Percentiles rank a stretch among this genome's conserved stretches.
Conservation (phyloP, 2,797 vertebrate species). For the Buceros bicornis region DNA sequence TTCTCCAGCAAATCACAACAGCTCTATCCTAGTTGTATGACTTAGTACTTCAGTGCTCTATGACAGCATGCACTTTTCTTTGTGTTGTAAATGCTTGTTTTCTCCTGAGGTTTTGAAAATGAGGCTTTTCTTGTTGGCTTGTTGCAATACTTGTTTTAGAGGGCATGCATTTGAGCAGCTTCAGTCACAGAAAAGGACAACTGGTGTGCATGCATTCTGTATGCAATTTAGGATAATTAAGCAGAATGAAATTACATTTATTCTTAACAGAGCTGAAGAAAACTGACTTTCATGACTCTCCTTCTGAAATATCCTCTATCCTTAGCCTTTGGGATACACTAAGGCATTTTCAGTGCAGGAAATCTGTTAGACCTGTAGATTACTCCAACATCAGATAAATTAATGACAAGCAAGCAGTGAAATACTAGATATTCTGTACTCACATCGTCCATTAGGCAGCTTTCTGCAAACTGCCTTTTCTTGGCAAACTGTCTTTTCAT, state of each 20-base stretch:
- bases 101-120: neutral
- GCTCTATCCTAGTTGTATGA: neutral
- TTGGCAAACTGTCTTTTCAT: neutral
- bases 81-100: neutral
- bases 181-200: rapidly evolving
- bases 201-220: neutral
- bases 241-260: neutral
- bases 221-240: neutral
- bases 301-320: neutral
- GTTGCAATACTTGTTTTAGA: neutral
- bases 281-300: neutral
- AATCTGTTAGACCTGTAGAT: neutral
- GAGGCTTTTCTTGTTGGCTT: neutral
- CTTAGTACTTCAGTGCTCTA: neutral
- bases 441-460: neutral
- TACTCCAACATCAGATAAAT: neutral
- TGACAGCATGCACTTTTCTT: neutral
- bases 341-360: neutral
- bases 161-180: neutral
- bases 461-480: neutral
- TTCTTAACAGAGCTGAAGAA: neutral
- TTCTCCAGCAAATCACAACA: neutral
- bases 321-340: neutral
- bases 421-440: neutral
- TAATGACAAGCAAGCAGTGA: neutral